Evolutionary conservation across 2,797 vertebrate species (phyloP), one percentile per base, ranked within the genome.

Genomic region (Synaphobranchus kaupii): DNA sequence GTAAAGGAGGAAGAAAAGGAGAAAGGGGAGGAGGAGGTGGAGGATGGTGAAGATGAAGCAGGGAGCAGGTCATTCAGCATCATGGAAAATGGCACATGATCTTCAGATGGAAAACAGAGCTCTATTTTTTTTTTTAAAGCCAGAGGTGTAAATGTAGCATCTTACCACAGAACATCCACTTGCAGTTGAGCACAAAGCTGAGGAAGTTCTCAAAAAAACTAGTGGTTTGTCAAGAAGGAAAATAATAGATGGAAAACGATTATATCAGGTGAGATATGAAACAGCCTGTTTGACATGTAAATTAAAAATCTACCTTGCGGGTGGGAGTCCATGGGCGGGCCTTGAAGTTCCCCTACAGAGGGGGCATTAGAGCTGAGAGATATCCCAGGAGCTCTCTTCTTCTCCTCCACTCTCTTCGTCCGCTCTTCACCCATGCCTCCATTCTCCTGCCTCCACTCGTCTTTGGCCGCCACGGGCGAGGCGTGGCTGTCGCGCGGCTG

Each of bases 261-360:
- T 66, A 66, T 28, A 66, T 66, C 63, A 66, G 63, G 63, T 28
- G 63, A 66, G n/a, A 66, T 66, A 50, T 81, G 78, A 28, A 50
- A 47, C 39, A 81, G 20, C 39, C 28, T 25, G 78, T 22, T 39
- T 17, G 22, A 88, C 22, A 28, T 63, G 48, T 82, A 73, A 78
- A 56, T 31, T 34, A 34, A 60, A 85, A 63, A 34, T 89, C 90
- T 93, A 93, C 92, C 92, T 93, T 90, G 73, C 54, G 84, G 87
- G 22, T 86, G 86, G 85, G 54, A 85, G 20, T 90, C 88, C 90
- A 88, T 63, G 54, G 86, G 83, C 31, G 88, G n/a, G 86, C 86
- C 85, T 10, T 87, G 90, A 39, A 88, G 84, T 85, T 66, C 76
- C 56, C 73, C 90, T 71, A 58, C 54, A 31, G 58, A n/a, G 86